Conservation (phyloP, 2,797 vertebrate species). For the Gallinago nigripennis region DNA sequence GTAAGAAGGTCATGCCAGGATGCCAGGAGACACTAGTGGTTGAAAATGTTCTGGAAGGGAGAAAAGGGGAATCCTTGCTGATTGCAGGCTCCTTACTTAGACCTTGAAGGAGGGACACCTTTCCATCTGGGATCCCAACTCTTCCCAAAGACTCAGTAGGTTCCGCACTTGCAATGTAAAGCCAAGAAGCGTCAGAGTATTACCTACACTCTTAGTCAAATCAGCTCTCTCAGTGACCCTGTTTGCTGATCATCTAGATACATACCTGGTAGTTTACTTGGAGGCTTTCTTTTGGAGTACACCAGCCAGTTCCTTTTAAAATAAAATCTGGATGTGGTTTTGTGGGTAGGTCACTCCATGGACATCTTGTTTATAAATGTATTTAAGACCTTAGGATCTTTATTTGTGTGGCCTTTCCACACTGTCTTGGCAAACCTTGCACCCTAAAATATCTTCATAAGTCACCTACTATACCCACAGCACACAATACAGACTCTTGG, state of each 20-base stretch:
- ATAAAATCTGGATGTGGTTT: not conserved
- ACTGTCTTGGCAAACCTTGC: not conserved
- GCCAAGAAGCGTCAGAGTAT: not conserved
- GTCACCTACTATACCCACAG: accelerated
- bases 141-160: not conserved
- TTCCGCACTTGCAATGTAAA: not conserved
- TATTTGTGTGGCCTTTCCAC: not conserved
- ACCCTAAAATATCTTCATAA: not conserved
- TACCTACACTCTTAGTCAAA: not conserved
- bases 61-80: not conserved
- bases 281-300: not conserved
- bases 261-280: not conserved
- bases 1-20: not conserved
- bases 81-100: not conserved
- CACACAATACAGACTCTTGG: not conserved
- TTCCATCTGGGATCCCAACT: not conserved
- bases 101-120: accelerated
- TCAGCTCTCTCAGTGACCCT: not conserved
- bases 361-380: not conserved
- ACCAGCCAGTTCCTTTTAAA: not conserved
- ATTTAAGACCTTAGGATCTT: not conserved
- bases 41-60: not conserved
- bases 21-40: not conserved
- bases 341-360: not conserved
- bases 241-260: not conserved